Evolutionary conservation across 2,797 vertebrate genomes (phyloP), one percentile per base, ranked within the genome.

Genomic region (Bovichtus diacanthus): DNA sequence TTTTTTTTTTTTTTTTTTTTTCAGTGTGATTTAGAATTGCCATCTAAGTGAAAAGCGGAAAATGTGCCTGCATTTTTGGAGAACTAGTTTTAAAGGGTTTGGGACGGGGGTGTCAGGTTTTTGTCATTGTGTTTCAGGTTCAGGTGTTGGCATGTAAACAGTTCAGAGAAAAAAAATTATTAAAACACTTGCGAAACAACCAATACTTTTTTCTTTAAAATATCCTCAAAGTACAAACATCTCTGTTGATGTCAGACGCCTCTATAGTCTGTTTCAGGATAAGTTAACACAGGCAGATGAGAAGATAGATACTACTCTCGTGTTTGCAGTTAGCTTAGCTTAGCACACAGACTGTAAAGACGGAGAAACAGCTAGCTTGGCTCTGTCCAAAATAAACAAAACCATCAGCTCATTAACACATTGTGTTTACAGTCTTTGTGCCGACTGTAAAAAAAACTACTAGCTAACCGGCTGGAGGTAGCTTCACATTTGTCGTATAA

Each of bases 21-120:
- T 19, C 71, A 6, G 25, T 74, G 69, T 39, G 74, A 85, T 83
- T 76, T 78, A 23, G 34, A 67, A 39, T 47, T 74, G 49, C 29
- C 78, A 68, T 76, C 60, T 39, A 38, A 68, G 54, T 78, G 80
- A 74, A 75, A 85, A 82, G 70, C 27, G 2, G 36, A 55, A 56
- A 68, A 72, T 62, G 59, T 62, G 66, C 38, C 47, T 61, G 43
- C 47, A 13, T 49, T 69, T 81, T 63, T 61, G 27, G 25, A 64
- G 70, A 62, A 66, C 51, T 55, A 62, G 70, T 60, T 81, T 85
- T 12, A n/a, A 49, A 84, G 83, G 51, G 75, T 68, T 85, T 80
- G 11, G 41, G 56, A 80, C 13, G 6, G 15, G 15, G 19, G 41
- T 84, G 81, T 68, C 65, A 80, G 73, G 21, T 78, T 78, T 85